phyloP scores from a whole-genome alignment of 2,888 invertebrate genomes.

The Lepidocyrtoides sp. region DNA sequence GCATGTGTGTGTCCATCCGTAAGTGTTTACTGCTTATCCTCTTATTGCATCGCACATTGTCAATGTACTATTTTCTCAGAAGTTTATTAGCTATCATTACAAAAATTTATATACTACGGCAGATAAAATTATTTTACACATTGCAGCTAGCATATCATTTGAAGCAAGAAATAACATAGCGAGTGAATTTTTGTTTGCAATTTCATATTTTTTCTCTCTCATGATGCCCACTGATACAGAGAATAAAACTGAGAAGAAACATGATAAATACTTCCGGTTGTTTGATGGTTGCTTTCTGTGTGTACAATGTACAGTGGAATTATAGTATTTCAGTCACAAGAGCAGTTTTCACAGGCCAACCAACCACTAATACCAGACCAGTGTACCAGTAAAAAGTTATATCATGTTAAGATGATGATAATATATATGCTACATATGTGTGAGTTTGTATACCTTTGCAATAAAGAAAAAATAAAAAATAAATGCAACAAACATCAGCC shows the following conservation, averaged over 20 bases:
- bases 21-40: too few species aligned
- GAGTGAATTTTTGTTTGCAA: neutral
- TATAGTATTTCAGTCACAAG: slow-evolving; percentile 19
- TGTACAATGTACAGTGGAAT: neutral
- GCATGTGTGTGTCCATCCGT: neutral
- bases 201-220: slow-evolving; percentile 9
- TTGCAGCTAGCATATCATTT: too few species aligned
- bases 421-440: neutral
- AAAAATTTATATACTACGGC: too few species aligned
- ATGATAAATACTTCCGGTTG: slow-evolving; percentile 75
- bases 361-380: neutral
- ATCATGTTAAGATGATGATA: too few species aligned
- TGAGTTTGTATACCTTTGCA: neutral
- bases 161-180: too few species aligned
- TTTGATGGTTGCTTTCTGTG: slow-evolving; percentile 42
- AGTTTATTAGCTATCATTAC: too few species aligned
- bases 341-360: neutral
- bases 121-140: too few species aligned
- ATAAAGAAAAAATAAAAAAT: too few species aligned
- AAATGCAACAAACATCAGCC: neutral
- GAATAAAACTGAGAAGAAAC: slow-evolving; percentile 55
- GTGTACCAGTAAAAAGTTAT: neutral
- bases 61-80: too few species aligned
- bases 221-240: slow-evolving; percentile 36
- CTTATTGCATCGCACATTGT: too few species aligned